Conservation (phyloP, 2,797 vertebrate species). For the Peromyscus aztecus region DNA sequence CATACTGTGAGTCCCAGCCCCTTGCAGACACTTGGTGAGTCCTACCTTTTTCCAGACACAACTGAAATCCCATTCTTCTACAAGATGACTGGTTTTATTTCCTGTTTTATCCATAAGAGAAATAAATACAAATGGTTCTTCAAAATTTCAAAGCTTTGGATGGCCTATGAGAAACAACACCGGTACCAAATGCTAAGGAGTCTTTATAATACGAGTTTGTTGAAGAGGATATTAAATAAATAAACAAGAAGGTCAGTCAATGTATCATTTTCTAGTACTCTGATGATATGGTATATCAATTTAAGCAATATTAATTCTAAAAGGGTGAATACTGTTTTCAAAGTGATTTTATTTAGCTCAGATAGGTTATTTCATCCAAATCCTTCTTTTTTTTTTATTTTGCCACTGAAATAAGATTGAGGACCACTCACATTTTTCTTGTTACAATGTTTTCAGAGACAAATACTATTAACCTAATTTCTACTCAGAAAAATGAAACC, state of each 20-base stretch:
- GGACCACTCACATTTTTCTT: background rate
- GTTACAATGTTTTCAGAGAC: background rate
- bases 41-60: background rate
- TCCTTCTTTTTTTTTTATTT: background rate
- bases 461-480: background rate
- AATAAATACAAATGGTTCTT: slow-evolving; percentile 26
- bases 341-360: background rate
- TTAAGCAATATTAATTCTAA: background rate
- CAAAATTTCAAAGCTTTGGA: slow-evolving; percentile 23
- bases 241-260: background rate
- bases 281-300: background rate
- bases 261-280: background rate
- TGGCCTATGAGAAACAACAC: background rate
- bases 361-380: background rate
- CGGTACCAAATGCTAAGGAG: background rate
- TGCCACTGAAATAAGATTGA: background rate
- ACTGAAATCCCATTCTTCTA: background rate
- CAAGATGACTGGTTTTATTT: background rate
- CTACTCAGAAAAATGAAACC: slow-evolving; percentile 24
- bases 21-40: background rate
- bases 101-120: background rate
- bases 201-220: slow-evolving; percentile 21
- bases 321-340: background rate
- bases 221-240: background rate
- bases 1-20: background rate